Evolutionary conservation across 2,888 invertebrate genomes (phyloP), one percentile per base, ranked within the genome.

Genomic region (Apoderus coryli): DNA sequence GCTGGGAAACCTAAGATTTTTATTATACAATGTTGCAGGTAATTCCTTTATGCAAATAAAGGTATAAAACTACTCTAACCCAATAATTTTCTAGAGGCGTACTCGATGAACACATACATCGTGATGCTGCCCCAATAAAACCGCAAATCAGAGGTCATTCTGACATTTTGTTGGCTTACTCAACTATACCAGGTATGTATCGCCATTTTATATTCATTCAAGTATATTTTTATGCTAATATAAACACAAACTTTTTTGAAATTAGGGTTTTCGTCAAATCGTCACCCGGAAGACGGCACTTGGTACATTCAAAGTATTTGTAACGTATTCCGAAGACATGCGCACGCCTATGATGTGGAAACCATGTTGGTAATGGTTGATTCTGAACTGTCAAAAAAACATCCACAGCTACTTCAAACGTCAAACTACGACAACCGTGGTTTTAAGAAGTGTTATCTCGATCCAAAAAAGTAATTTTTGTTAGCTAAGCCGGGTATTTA

Each of bases 281-380:
- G 79, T 33, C 69, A 76, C 56, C 46, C 52, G 4, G 38, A 52
- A 14, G 42, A 44, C 4, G 79, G 80, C 12, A 72, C 76, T 24
- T 78, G 76, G 77, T 79, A 75, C 56, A 72, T 80, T 44, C 70
- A 73, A 53, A 62, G 62, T 37, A 58, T 80, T 44, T 77, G 76
- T 54, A 54, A 67, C 42, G 64, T 70, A 43, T 70, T 79, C 53
- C 70, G 72, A 40, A 57, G 61, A 41, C 62, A 70, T 49, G 75
- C 76, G 9, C 68, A 71, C 52, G 59, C 71, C 45, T 61, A 58
- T 14, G 64, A 74, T 50, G 57, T 80, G 19, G 74, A 76, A 51
- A 64, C 65, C 42, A 64, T 80, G 49, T 56, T 79, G 41, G 72
- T 69, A 53, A 60, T 70, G 34, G 75, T 76, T 24, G 70, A 73